Conservation (phyloP, 2,797 vertebrate genomes). For the Hoplostethus atlanticus region DNA sequence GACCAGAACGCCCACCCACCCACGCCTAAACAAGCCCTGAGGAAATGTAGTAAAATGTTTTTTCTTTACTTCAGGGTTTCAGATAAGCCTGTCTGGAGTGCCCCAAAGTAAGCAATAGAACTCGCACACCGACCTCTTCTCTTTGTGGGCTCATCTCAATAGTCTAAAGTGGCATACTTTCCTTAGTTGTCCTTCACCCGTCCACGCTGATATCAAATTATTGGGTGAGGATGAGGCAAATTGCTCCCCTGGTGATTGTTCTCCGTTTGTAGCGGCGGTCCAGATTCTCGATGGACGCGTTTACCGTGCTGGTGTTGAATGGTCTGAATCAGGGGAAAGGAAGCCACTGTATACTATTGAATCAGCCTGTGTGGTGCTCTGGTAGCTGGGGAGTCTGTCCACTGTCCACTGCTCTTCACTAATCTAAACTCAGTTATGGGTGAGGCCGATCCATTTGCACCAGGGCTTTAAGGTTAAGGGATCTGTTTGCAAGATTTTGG, state of each 20-base stretch:
- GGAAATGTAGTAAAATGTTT: conserved; percentile 80
- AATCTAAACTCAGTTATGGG: conserved; percentile 56
- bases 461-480: conserved; percentile 52
- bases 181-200: conserved; percentile 18
- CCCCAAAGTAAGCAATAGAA: conserved; percentile 87
- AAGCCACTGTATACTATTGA: conserved; percentile 70
- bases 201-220: conserved; percentile 2
- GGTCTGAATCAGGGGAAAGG: conserved; percentile 29
- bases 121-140: conserved; percentile 60
- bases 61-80: conserved; percentile 91
- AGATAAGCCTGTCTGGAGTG: conserved; percentile 92
- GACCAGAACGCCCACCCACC: conserved; percentile 23
- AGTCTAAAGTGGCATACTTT: conserved; percentile 65
- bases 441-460: conserved; percentile 71
- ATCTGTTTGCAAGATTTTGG: conserved; percentile 58
- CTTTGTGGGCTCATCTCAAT: conserved; percentile 63
- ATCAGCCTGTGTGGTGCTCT: conserved; percentile 77
- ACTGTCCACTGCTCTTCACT: conserved; percentile 78
- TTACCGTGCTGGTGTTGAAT: not conserved
- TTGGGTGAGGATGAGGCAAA: not conserved
- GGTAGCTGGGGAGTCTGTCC: conserved; percentile 86
- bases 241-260: conserved; percentile 6
- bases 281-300: conserved; percentile 4
- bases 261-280: not conserved
- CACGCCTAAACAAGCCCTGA: conserved; percentile 19